A percentile compares a stretch with the other conserved stretches of the same genome.
Evolutionary conservation across 2,888 invertebrate species (phyloP).

Genomic region (Amphipyra tragopoginis): DNA sequence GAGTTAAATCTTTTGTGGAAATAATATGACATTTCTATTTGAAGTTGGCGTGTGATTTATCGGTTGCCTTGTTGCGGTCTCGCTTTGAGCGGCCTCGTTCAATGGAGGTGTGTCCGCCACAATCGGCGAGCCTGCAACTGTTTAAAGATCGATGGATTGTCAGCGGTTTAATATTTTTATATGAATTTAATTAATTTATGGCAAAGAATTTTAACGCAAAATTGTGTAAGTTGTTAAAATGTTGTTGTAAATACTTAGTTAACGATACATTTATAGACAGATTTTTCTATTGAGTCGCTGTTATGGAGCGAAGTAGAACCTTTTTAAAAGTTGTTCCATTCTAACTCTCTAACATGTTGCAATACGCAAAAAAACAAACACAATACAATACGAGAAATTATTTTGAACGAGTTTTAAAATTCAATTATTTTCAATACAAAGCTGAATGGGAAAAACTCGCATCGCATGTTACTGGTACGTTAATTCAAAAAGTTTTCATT

Average conservation of each 20-base stretch:
- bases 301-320: too few relatives aligned
- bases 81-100: slow-evolving; percentile 70
- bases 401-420: slow-evolving; percentile 61
- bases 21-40: slow-evolving; percentile 91
- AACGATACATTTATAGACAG: too few relatives aligned
- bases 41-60: slow-evolving; percentile 89
- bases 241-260: too few relatives aligned
- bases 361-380: slow-evolving; percentile 19
- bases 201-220: background rate
- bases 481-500: slow-evolving; percentile 89
- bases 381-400: slow-evolving; percentile 52
- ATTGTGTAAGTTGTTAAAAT: too few relatives aligned
- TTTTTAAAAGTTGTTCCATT: slow-evolving; percentile 4
- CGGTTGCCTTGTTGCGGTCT: slow-evolving; percentile 82
- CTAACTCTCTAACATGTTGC: slow-evolving; percentile 13
- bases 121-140: slow-evolving; percentile 68
- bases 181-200: slow-evolving; percentile 23
- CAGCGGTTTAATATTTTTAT: slow-evolving; percentile 36
- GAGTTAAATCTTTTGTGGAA: slow-evolving; percentile 91
- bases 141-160: slow-evolving; percentile 68
- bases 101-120: slow-evolving; percentile 74
- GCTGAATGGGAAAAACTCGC: slow-evolving; percentile 72
- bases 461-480: slow-evolving; percentile 80
- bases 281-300: too few relatives aligned
- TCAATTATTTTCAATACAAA: slow-evolving; percentile 83